Evolutionary conservation across 37 sponge, comb jelly and placozoan species (phyloP), one percentile per base, ranked within the genome.

Genomic region (Halisarca cf. caerulea): DNA sequence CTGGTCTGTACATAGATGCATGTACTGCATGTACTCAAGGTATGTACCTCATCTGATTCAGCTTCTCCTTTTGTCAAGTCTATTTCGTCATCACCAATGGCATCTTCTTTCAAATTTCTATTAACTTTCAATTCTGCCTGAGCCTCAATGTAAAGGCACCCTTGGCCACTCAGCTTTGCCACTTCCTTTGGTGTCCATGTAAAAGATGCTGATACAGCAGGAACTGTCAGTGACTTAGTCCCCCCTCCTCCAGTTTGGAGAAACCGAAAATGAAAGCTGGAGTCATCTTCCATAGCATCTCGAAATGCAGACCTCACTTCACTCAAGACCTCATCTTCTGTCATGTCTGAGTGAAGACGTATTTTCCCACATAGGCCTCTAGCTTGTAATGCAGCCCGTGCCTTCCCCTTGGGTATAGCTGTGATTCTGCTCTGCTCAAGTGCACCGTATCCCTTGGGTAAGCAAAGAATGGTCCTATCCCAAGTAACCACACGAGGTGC

Each of bases 341-440:
- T 45, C 85, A 84, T 80, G 2, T 61, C 71, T 38, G 89, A 88
- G 2, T 38, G 37, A 21, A 88, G 20, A 6, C 35, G 45, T 18
- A 88, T 59, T 55, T 89, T 88, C 21, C 89, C 89, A 64, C 72
- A 54, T 21, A 88, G 71, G 2, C 89, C 89, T 4, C n/a, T 62
- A 38, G 73, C 35, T 71, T 71, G 73, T 8, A 71, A 39, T 71
- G 35, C 7, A 20, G 41, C 32, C 9, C 73, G 73, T 33, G 73
- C 73, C 39, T 71, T 71, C 21, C 73, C 73, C 40, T 32, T 71
- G 7, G 73, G 73, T 33, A 71, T 71, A 18, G 73, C n/a, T n/a
- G n/a, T n/a, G n/a, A n/a, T n/a, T n/a, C n/a, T n/a, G 39, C n/a
- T 20, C 6, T 5, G 30, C 18, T 9, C n/a, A n/a, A n/a, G n/a